Percentiles rank a stretch among this genome's conserved stretches.
Conservation (phyloP, 2,888 invertebrate genomes). For the Strigamia crassipes region DNA sequence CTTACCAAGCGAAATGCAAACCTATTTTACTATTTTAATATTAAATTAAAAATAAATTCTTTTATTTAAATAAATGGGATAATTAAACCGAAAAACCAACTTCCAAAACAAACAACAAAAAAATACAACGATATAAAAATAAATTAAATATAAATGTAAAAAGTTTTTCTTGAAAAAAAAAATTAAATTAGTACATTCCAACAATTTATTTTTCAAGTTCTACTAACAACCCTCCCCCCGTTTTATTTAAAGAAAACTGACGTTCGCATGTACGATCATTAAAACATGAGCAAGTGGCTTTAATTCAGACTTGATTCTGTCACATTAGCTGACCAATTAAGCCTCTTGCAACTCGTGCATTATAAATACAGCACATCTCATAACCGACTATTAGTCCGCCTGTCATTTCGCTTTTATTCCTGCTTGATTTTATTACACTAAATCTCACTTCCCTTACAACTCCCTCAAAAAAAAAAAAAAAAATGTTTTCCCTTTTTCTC, state of each 20-base stretch:
- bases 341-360: slow-evolving; percentile 11
- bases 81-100: too few relatives aligned
- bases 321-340: slow-evolving; percentile 21
- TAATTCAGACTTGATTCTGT: slow-evolving; percentile 21
- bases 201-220: too few relatives aligned
- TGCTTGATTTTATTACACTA: slow-evolving; percentile 25
- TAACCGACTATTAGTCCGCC: slow-evolving; percentile 21
- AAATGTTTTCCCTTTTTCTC: background rate
- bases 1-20: too few relatives aligned
- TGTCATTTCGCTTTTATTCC: slow-evolving; percentile 21
- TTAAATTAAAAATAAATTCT: too few relatives aligned
- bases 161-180: too few relatives aligned
- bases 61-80: too few relatives aligned
- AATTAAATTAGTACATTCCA: too few relatives aligned
- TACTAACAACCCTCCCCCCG: background rate
- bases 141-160: too few relatives aligned
- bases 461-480: slow-evolving; percentile 1
- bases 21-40: too few relatives aligned
- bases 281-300: slow-evolving; percentile 16
- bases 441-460: background rate
- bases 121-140: too few relatives aligned
- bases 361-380: slow-evolving; percentile 21
- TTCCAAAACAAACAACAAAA: too few relatives aligned
- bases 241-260: slow-evolving; percentile 6
- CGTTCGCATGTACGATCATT: background rate